Conservation (phyloP, 2,888 invertebrate species). For the Aethes cnicana region DNA sequence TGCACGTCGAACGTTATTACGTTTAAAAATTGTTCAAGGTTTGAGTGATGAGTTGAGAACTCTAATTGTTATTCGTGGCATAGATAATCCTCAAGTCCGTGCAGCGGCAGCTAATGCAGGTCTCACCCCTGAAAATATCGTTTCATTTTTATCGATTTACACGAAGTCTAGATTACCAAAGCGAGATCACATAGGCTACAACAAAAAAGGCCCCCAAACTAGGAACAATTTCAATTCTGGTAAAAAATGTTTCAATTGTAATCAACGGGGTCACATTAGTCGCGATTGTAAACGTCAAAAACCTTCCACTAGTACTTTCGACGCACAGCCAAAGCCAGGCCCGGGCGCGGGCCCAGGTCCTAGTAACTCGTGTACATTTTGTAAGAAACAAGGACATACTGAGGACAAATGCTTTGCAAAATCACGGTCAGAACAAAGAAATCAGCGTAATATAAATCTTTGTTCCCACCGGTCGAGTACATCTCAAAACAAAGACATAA, state of each 20-base stretch:
- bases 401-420: conserved; percentile 23
- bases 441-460: conserved; percentile 17
- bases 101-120: conserved; percentile 3
- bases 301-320: too few species aligned
- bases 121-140: background rate
- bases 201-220: background rate
- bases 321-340: too few species aligned
- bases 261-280: background rate
- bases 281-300: too few species aligned
- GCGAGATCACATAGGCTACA: too few species aligned
- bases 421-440: conserved; percentile 16
- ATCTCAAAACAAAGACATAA: too few species aligned
- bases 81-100: conserved; percentile 2
- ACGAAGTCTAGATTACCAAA: background rate
- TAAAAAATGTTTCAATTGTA: background rate
- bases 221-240: background rate
- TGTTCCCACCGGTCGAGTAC: too few species aligned
- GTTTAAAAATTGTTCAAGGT: background rate
- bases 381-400: conserved; percentile 29
- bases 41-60: conserved; percentile 9
- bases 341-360: too few species aligned
- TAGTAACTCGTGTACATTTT: conserved; percentile 18
- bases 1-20: conserved; percentile 26
- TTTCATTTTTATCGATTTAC: background rate
- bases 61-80: conserved; percentile 17